These are phyloP conservation scores for Nephila pilipes DNA, from an alignment of 1,140 invertebrate genomes.

Conservation along the genomic window DNA sequence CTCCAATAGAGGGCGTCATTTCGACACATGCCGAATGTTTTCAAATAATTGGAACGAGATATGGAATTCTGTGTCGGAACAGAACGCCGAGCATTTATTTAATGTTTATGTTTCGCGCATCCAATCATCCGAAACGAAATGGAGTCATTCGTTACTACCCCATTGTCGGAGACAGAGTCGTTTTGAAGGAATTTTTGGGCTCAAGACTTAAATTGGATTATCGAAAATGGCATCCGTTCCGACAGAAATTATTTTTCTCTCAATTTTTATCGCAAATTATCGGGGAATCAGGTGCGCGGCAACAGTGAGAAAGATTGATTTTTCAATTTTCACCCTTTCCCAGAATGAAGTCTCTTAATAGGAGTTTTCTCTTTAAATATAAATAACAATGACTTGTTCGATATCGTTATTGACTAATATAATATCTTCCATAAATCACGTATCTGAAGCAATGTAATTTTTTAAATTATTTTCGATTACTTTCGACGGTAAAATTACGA, in stretches of 20 bases:
- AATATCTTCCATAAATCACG: no score
- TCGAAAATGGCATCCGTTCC: not conserved
- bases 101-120: constrained; percentile 16
- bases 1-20: constrained; percentile 18
- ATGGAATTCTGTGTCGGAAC: constrained; percentile 31
- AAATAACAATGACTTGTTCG: no score
- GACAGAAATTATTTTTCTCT: not conserved
- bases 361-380: no score
- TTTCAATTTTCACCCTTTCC: not conserved
- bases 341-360: no score
- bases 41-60: constrained; percentile 46
- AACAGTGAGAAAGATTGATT: not conserved
- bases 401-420: no score
- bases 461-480: no score
- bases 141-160: not conserved
- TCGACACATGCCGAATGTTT: constrained; percentile 24
- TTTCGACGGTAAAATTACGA: no score
- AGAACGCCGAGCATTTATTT: constrained; percentile 11
- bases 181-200: not conserved
- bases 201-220: constrained; percentile 13
- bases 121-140: constrained; percentile 15
- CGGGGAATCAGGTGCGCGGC: not conserved
- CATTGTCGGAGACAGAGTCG: not conserved
- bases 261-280: not conserved
- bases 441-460: no score